Evolutionary conservation across 2,888 invertebrate genomes (phyloP), one percentile per base, ranked within the genome.

Genomic region (Tenthredo mesomela): DNA sequence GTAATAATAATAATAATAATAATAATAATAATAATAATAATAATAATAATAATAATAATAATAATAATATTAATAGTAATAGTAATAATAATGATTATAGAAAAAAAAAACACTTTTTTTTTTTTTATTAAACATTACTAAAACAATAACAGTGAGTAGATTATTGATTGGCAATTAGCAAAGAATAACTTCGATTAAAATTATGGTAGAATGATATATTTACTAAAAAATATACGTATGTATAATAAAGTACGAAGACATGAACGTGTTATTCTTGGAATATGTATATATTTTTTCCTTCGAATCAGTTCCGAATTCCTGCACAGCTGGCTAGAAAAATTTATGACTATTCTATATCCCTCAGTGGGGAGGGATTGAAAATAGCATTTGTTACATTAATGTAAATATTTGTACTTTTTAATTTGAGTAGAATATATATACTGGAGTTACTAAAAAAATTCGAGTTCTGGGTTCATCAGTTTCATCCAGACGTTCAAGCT

Each of bases 351-450:
- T 80, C n/a, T 47, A 50, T 47, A 67, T 33, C 65, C 43, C 43
- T n/a, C 29, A 47, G 82, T 43, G 67, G 47, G 29, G 5, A 67
- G 50, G 12, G 43, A 67, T 50, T 82, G 67, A 50, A 82, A 67
- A 80, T 61, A 61, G 80, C 61, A 21, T 58, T 58, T 61, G 25
- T 80, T 67, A 21, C 40, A n/a, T 21, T 10, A 37, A 43, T 70
- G 37, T 82, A 82, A 82, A 82, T 82, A 67, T 82, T 82, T 67
- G 67, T 9, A 67, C 7, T 67, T 67, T 82, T 47, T n/a, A 54
- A 47, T 67, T 82, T 67, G n/a, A 29, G 67, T 33, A 15, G 67
- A 33, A 29, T 82, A 29, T 37, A 29, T 37, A 37, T 70, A 33
- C 47, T 9, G n/a, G 29, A 67, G 82, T 50, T 67, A 47, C 67